Conservation (phyloP, 2,797 vertebrate genomes). For the Nyctibius grandis region DNA sequence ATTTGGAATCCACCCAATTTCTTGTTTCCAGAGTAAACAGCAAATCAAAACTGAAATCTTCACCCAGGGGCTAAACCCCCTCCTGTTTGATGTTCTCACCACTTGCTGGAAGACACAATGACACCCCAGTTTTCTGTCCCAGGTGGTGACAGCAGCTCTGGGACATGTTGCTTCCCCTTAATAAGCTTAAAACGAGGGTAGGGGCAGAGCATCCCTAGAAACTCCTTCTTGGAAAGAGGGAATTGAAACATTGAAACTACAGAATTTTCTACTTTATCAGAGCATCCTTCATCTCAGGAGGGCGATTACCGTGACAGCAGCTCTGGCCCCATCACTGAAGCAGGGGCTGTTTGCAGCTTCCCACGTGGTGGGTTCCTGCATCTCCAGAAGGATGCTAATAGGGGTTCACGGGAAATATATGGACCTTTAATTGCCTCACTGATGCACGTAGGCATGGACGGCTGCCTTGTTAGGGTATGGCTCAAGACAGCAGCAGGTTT, state of each 20-base stretch:
- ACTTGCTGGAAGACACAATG: background rate
- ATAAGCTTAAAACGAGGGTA: background rate
- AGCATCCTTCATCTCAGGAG: background rate
- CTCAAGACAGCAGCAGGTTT: rapidly evolving
- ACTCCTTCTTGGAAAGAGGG: background rate
- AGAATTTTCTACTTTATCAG: background rate
- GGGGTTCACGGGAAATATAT: background rate
- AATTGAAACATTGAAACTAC: background rate
- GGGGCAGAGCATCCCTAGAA: background rate
- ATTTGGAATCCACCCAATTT: background rate
- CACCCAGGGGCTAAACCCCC: background rate
- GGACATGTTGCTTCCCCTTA: background rate
- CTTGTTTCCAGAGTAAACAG: background rate
- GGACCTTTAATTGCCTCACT: background rate
- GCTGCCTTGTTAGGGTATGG: rapidly evolving
- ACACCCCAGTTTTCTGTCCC: background rate
- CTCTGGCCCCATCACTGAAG: background rate
- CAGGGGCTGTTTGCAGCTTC: background rate
- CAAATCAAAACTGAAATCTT: background rate
- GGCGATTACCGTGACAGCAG: rapidly evolving
- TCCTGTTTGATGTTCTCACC: background rate
- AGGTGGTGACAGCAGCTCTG: background rate
- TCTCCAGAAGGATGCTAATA: background rate
- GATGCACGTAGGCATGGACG: background rate
- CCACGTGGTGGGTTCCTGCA: background rate